Evolutionary conservation across 2,888 invertebrate genomes (phyloP).

Genomic region (Hololepta plana): DNA sequence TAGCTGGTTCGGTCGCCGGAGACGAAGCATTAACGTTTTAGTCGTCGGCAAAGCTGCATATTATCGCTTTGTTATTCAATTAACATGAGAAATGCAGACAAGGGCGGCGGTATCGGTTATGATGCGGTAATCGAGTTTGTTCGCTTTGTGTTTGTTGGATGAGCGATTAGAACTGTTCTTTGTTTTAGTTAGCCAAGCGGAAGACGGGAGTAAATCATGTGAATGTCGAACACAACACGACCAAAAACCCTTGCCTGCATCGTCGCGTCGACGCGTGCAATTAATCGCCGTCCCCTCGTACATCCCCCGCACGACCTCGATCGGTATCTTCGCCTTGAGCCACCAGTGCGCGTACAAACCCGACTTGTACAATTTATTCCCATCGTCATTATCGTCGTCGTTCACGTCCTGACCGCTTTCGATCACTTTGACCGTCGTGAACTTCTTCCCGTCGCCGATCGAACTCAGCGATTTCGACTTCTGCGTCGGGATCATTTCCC

Average conservation of each 20-base stretch:
- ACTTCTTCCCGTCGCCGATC: conserved; percentile 17
- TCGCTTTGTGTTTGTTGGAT: too few species aligned
- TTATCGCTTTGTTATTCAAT: too few species aligned
- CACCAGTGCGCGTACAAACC: conserved; percentile 86
- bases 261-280: conserved; percentile 9
- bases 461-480: conserved; percentile 20
- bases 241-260: conserved; percentile 27
- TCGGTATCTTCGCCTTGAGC: conserved; percentile 72
- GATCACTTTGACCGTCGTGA: conserved; percentile 18
- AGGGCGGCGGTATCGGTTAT: too few species aligned
- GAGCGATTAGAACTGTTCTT: too few species aligned
- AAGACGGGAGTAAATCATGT: too few species aligned
- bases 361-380: conserved; percentile 50
- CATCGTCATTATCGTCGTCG: conserved; percentile 20
- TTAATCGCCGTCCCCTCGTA: conserved; percentile 25
- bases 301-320: conserved; percentile 32
- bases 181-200: too few species aligned
- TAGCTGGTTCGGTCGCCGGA: too few species aligned
- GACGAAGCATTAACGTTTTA: too few species aligned
- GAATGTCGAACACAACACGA: too few species aligned
- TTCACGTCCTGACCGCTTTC: conserved; percentile 7
- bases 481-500: conserved; percentile 10
- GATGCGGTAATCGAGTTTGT: too few species aligned
- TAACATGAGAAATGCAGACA: too few species aligned
- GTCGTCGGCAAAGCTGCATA: too few species aligned